These are phyloP conservation scores for Xenopus borealis DNA, from an alignment of 2,113 vertebrate genomes.

Conservation along the genomic window DNA sequence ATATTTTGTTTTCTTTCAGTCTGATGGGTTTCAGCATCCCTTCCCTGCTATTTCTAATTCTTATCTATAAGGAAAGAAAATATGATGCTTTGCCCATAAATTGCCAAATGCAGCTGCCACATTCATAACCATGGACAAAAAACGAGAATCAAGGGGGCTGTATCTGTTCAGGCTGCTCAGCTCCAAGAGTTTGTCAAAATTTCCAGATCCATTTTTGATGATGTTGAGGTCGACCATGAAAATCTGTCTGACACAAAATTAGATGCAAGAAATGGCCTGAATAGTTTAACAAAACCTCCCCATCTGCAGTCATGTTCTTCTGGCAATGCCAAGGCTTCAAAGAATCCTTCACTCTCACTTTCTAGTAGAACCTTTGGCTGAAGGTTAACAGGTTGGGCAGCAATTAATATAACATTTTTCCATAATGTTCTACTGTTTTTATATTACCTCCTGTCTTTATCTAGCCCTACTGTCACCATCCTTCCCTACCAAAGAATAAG, in stretches of 20 bases:
- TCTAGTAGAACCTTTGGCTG: no score
- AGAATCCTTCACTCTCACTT: no score
- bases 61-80: neutral
- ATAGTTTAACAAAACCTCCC: no score
- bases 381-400: no score
- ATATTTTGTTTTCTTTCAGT: conserved; percentile 39
- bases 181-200: conserved; percentile 1
- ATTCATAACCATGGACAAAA: conserved; percentile 18
- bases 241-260: conserved; percentile 9
- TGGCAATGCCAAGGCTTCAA: no score
- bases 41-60: neutral
- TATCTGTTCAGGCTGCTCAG: conserved; percentile 33
- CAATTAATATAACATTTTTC: no score
- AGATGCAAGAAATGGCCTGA: neutral
- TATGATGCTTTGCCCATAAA: neutral
- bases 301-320: no score
- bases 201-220: neutral
- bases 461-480: no score
- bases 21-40: neutral
- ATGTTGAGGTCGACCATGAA: neutral
- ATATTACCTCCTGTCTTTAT: no score
- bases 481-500: no score
- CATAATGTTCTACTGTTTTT: no score
- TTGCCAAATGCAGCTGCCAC: conserved; percentile 15
- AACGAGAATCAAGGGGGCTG: conserved; percentile 12